phyloP scores from a whole-genome alignment of 2,888 invertebrate species.

The Agelastica alni region DNA sequence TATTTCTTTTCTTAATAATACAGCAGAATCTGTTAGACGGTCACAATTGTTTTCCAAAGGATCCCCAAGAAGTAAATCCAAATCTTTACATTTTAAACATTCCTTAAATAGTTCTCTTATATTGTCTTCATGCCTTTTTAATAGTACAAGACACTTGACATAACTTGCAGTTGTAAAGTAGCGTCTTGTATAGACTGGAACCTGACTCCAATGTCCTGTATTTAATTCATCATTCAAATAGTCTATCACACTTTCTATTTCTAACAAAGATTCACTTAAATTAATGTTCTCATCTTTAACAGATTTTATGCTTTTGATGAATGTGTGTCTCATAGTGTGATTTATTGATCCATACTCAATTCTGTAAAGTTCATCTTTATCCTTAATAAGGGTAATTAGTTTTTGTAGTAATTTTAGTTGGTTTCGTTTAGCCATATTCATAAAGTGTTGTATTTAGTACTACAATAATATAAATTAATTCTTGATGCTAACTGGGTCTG shows the following conservation, averaged over 20 bases:
- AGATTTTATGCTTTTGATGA: too few relatives aligned
- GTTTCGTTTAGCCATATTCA: too few relatives aligned
- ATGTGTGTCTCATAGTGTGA: too few relatives aligned
- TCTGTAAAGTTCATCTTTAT: too few relatives aligned
- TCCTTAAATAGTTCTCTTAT: constrained; percentile 44
- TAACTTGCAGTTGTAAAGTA: constrained; percentile 68
- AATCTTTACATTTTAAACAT: constrained; percentile 65
- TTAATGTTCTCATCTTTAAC: too few relatives aligned
- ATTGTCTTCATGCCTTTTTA: constrained; percentile 26
- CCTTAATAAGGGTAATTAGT: too few relatives aligned
- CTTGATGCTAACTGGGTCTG: too few relatives aligned
- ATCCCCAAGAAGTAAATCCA: constrained; percentile 72
- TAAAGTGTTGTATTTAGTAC: too few relatives aligned
- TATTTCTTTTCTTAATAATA: constrained; percentile 42
- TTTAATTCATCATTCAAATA: constrained; percentile 65
- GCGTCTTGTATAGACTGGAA: constrained; percentile 66
- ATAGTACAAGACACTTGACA: constrained; percentile 60
- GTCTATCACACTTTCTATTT: constrained; percentile 51
- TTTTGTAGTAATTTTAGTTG: too few relatives aligned
- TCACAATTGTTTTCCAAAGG: constrained; percentile 56
- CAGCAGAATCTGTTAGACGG: constrained; percentile 57
- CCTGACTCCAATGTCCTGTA: constrained; percentile 88
- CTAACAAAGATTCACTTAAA: too few relatives aligned
- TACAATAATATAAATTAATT: too few relatives aligned
- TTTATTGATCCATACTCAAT: too few relatives aligned